These are phyloP conservation scores for Phrixothrix hirtus DNA, from an alignment of 2,888 invertebrate genomes.

Conservation along the genomic window DNA sequence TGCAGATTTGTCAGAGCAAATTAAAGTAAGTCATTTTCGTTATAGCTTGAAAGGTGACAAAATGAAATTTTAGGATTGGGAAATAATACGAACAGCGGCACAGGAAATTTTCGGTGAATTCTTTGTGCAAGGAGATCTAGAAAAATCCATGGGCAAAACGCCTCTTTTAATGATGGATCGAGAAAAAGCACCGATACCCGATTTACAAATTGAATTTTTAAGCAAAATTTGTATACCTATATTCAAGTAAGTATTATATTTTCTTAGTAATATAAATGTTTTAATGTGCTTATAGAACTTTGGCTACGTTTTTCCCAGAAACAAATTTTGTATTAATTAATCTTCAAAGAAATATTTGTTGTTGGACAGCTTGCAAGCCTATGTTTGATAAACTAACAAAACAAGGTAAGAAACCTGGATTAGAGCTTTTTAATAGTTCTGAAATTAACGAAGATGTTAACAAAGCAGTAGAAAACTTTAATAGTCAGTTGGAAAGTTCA, in stretches of 20 bases:
- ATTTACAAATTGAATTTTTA: slow-evolving; percentile 77
- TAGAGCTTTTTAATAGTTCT: slow-evolving; percentile 44
- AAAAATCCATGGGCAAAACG: slow-evolving; percentile 74
- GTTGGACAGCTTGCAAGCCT: slow-evolving; percentile 62
- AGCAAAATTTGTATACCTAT: slow-evolving; percentile 58
- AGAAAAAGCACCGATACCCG: slow-evolving; percentile 79
- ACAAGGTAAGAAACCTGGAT: slow-evolving; percentile 40
- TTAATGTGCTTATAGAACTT: slow-evolving; percentile 52
- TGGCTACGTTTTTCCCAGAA: slow-evolving; percentile 61
- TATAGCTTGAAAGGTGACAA: too few species aligned
- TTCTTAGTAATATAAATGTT: slow-evolving; percentile 1
- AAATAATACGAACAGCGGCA: slow-evolving; percentile 58
- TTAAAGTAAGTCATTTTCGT: slow-evolving; percentile 66
- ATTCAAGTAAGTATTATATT: slow-evolving; percentile 54
- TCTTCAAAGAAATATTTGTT: slow-evolving; percentile 61
- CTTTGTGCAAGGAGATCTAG: slow-evolving; percentile 84
- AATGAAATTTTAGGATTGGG: slow-evolving; percentile 55
- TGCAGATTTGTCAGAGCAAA: slow-evolving; percentile 83
- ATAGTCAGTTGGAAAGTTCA: too few species aligned
- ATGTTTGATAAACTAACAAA: slow-evolving; percentile 47
- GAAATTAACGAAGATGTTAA: slow-evolving; percentile 43
- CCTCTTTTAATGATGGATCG: slow-evolving; percentile 81
- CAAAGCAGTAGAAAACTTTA: neutral
- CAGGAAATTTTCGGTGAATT: slow-evolving; percentile 71
- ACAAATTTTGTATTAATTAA: slow-evolving; percentile 56